A percentile compares a stretch with the other conserved stretches of the same genome.
These are phyloP conservation scores for Sclerodermus sp. DNA, from an alignment of 2,888 invertebrate genomes.

Conservation along the genomic window DNA sequence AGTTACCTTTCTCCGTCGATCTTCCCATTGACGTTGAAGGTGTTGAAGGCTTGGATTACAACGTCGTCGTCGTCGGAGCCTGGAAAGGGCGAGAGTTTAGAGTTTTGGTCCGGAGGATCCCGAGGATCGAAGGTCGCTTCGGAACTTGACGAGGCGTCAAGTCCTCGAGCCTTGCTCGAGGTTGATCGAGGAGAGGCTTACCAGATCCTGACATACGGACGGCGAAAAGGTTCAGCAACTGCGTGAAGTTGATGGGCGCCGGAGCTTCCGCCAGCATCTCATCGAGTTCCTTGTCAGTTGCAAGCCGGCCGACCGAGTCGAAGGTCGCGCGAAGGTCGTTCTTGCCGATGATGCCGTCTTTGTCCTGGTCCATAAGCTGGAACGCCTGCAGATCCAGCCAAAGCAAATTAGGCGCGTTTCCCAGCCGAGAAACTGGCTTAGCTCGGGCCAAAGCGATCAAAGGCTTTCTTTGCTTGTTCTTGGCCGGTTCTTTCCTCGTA, in stretches of 20 bases:
- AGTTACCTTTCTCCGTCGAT: slow-evolving; percentile 81
- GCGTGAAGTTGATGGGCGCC: slow-evolving; percentile 94
- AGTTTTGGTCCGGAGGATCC: too few relatives aligned
- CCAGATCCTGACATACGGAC: slow-evolving; percentile 88
- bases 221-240: slow-evolving; percentile 88
- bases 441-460: too few relatives aligned
- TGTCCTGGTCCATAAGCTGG: slow-evolving; percentile 95
- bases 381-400: slow-evolving; percentile 68
- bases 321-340: slow-evolving; percentile 88
- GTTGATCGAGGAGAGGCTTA: too few relatives aligned
- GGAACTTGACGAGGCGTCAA: too few relatives aligned
- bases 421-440: too few relatives aligned
- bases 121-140: too few relatives aligned
- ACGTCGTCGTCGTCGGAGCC: slow-evolving; percentile 89
- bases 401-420: slow-evolving; percentile 6
- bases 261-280: slow-evolving; percentile 85
- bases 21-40: slow-evolving; percentile 86
- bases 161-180: too few relatives aligned
- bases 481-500: too few relatives aligned
- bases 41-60: slow-evolving; percentile 88
- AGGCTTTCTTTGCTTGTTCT: too few relatives aligned
- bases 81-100: slow-evolving; percentile 20
- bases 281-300: slow-evolving; percentile 88
- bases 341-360: slow-evolving; percentile 88
- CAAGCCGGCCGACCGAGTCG: slow-evolving; percentile 88